Base-by-base conservation (phyloP, 1,140 invertebrate species). In the Aphidius gifuensis region DNA sequence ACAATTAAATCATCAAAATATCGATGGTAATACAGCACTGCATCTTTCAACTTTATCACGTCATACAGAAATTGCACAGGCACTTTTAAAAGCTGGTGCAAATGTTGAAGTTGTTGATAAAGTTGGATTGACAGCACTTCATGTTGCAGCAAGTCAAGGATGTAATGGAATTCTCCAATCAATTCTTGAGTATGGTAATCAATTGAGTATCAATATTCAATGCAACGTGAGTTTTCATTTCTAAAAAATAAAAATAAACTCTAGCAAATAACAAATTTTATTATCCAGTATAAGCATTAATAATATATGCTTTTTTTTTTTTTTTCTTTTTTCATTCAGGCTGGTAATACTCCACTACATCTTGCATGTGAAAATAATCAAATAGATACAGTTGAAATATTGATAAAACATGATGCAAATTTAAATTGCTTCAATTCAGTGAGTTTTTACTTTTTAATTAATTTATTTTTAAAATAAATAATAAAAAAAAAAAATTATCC, bases 41-140 rank as follows among this genome's bases (percentile, higher is more conserved):
- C 92, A 95, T 74, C 79, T 90, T 21, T 91, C 92, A 11, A 90
- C 92, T 11, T 86, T 89, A 66, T 90, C 92, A 70, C 86, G 91
- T 70, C 88, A 94, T 72, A 86, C 87, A 3, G 83, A 83, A 46
- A 85, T 94, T 32, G 91, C 91, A 40, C 84, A 86, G 65, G 79
- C 89, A 48, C 80, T 96, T 11, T 71, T 90, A 23, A 85, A 85
- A 56, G 73, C 78, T 7, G 83, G 84, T 21, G 84, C 84, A 44
- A 80, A 86, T 58, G 84, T 85, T 0, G 85, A 89, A 68, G 71
- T 83, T 46, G 79, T 80, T 58, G 85, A 86, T 71, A 71, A 77
- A 61, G 84, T 85, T 75, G 89, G 89, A 9, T 84, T 85, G 62
- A 90, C 89, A 9, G 82, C 89, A 0, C 77, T 92, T 21, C 91